Conservation (phyloP, 2,888 invertebrate genomes). For the Tridacna crocea region DNA sequence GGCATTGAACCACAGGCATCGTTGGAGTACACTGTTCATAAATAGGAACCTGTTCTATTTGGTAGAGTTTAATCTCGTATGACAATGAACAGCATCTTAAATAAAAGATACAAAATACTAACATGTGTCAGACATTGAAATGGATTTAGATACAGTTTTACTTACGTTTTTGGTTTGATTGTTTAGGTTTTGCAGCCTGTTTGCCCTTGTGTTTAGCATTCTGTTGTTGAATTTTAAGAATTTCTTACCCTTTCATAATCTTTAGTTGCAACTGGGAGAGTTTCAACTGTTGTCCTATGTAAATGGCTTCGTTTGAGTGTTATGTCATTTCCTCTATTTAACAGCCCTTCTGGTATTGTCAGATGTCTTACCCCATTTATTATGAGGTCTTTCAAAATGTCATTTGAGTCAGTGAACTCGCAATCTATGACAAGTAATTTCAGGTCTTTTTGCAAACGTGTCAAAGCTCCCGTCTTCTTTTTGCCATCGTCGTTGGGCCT, state of each 20-base stretch:
- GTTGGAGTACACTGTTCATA: too few species aligned
- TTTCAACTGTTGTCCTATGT: slow-evolving; percentile 53
- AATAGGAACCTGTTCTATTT: too few species aligned
- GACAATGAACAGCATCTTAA: too few species aligned
- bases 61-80: too few species aligned
- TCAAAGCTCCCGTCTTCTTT: slow-evolving; percentile 55
- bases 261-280: slow-evolving; percentile 46
- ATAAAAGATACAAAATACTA: too few species aligned
- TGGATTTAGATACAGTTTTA: too few species aligned
- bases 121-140: too few species aligned
- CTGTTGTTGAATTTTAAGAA: neutral
- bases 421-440: slow-evolving; percentile 56
- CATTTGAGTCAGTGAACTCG: slow-evolving; percentile 50
- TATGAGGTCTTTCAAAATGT: slow-evolving; percentile 37
- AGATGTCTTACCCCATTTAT: slow-evolving; percentile 41
- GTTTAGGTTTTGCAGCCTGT: too few species aligned
- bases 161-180: neutral
- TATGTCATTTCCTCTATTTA: slow-evolving; percentile 45
- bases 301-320: slow-evolving; percentile 41
- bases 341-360: slow-evolving; percentile 44
- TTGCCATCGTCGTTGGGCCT: slow-evolving; percentile 51
- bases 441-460: slow-evolving; percentile 53
- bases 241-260: slow-evolving; percentile 48
- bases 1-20: too few species aligned
- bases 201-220: neutral